Conservation (phyloP, 2,797 vertebrate genomes). For the Peromyscus eremicus region DNA sequence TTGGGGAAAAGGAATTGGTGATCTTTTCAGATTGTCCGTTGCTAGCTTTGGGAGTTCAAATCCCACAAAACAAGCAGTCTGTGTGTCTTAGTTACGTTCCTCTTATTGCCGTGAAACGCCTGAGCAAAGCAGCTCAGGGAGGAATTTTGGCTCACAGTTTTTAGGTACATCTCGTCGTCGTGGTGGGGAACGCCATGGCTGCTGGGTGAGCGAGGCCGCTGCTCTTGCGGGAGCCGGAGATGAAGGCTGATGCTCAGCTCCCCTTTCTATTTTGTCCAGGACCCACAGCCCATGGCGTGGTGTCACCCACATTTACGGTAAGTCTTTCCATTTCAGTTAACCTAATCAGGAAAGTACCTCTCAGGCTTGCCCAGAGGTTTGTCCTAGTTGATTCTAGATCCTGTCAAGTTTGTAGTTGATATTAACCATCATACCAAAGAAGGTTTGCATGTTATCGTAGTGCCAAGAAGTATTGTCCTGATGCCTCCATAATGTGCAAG, state of each 20-base stretch:
- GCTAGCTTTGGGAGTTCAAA: not conserved
- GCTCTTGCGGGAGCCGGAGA: not conserved
- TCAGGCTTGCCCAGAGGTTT: not conserved
- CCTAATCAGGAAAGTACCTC: not conserved
- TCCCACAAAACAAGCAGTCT: not conserved
- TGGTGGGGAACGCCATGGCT: not conserved
- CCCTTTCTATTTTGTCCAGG: not conserved
- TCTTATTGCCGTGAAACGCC: not conserved
- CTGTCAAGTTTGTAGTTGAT: not conserved
- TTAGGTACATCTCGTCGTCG: not conserved
- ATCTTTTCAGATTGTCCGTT: not conserved
- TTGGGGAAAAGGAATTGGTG: not conserved
- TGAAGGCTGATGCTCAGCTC: not conserved
- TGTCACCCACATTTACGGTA: not conserved
- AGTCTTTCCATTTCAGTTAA: not conserved
- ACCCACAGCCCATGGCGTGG: not conserved
- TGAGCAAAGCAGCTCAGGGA: not conserved
- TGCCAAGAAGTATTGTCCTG: not conserved
- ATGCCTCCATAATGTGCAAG: not conserved
- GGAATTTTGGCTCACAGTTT: not conserved
- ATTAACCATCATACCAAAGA: fast-evolving
- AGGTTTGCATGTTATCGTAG: no score
- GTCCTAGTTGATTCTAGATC: not conserved
- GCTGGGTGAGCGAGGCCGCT: not conserved
- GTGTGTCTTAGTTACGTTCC: not conserved